Conservation (phyloP, 2,113 vertebrate genomes). For the Pterocles orientalis region DNA sequence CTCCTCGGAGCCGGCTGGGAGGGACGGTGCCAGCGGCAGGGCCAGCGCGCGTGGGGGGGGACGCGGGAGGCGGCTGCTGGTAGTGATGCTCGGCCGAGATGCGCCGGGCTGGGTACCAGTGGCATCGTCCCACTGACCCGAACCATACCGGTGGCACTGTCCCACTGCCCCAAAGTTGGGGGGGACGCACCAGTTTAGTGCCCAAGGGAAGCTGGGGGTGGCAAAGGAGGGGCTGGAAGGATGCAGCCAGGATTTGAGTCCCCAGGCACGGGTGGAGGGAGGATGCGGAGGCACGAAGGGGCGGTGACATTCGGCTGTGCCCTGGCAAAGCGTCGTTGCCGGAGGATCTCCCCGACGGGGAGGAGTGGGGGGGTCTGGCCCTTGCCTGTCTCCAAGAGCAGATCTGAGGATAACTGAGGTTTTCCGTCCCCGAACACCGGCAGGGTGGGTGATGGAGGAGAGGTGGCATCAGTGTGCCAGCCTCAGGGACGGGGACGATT, state of each 20-base stretch:
- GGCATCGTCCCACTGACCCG: neutral
- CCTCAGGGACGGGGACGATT: neutral
- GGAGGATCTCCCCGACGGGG: too few species aligned
- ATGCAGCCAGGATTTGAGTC: neutral
- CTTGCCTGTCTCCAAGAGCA: neutral
- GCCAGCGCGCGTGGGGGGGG: neutral
- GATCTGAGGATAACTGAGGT: fast-evolving
- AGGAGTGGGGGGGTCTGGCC: neutral
- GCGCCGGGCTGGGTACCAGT: fast-evolving
- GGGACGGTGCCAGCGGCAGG: neutral
- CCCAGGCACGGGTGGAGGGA: fast-evolving
- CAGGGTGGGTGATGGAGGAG: neutral
- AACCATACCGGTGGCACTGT: neutral
- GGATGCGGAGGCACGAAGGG: neutral
- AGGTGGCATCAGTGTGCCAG: neutral
- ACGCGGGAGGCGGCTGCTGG: fast-evolving
- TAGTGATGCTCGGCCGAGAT: fast-evolving
- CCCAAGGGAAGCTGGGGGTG: fast-evolving
- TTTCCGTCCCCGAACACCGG: too few species aligned
- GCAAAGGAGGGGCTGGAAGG: neutral
- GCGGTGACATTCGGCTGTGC: neutral
- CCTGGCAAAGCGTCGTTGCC: fast-evolving
- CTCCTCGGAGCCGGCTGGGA: neutral
- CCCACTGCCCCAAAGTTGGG: fast-evolving
- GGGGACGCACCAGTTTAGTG: fast-evolving